Percentiles rank a stretch among this genome's conserved stretches.
phyloP scores from a whole-genome alignment of 2,888 invertebrate species.

The Schizotus pectinicornis region DNA sequence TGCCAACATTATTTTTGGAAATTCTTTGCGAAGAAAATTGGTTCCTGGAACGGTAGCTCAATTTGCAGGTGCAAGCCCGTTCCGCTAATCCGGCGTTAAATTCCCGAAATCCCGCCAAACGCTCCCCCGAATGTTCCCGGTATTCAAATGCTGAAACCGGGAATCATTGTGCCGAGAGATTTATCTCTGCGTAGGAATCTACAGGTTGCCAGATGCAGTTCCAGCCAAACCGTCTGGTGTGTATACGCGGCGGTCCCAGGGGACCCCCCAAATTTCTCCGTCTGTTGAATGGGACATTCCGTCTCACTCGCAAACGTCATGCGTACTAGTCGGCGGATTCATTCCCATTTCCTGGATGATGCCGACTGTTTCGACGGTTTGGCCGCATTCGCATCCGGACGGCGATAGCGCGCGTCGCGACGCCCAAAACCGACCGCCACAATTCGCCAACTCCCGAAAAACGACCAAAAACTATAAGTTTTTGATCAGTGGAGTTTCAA shows the following conservation, averaged over 20 bases:
- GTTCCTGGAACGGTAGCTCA: too few species aligned
- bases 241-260: slow-evolving; percentile 45
- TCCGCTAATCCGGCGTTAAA: too few species aligned
- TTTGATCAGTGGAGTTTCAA: too few species aligned
- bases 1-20: too few species aligned
- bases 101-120: slow-evolving; percentile 2
- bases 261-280: slow-evolving; percentile 49
- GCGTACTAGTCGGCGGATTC: slow-evolving; percentile 46
- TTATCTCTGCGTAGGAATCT: slow-evolving; percentile 55
- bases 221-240: slow-evolving; percentile 53
- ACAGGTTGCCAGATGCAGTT: slow-evolving; percentile 53
- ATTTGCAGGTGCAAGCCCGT: too few species aligned
- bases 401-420: slow-evolving; percentile 12
- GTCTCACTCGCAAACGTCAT: slow-evolving; percentile 53
- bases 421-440: too few species aligned
- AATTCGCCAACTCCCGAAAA: slow-evolving; percentile 6
- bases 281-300: slow-evolving; percentile 54
- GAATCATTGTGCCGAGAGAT: slow-evolving; percentile 50
- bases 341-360: slow-evolving; percentile 47
- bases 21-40: too few species aligned
- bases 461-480: too few species aligned
- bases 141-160: slow-evolving; percentile 45
- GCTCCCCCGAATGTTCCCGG: slow-evolving; percentile 25
- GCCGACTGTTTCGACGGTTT: slow-evolving; percentile 42
- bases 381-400: slow-evolving; percentile 25